A percentile compares a stretch with the other conserved stretches of the same genome.
phyloP scores from a whole-genome alignment of 2,113 vertebrate species.

The Piaya cayana region DNA sequence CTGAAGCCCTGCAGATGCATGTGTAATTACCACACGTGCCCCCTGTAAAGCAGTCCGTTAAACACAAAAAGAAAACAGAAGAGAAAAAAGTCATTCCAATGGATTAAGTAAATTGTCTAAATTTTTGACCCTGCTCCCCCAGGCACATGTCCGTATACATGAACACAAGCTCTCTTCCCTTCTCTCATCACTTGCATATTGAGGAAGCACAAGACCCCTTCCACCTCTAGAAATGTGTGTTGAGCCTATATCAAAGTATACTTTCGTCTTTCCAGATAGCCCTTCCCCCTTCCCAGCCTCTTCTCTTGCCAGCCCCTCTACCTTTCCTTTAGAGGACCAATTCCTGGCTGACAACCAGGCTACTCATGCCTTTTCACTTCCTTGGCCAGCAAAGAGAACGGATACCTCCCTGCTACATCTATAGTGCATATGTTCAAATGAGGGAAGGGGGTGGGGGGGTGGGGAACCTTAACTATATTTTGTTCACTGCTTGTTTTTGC shows the following conservation, averaged over 20 bases:
- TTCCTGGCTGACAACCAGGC: slow-evolving; percentile 75
- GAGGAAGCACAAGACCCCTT: slow-evolving; percentile 46
- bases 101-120: slow-evolving; percentile 81
- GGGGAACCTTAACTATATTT: background rate
- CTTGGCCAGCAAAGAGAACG: slow-evolving; percentile 57
- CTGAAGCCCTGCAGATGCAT: slow-evolving; percentile 72
- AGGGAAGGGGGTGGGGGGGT: background rate
- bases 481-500: background rate
- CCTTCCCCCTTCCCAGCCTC: background rate
- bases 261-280: background rate
- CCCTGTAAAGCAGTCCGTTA: slow-evolving; percentile 77
- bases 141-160: slow-evolving; percentile 47
- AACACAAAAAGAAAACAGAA: slow-evolving; percentile 78
- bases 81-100: slow-evolving; percentile 69
- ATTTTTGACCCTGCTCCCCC: slow-evolving; percentile 74
- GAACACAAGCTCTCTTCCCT: slow-evolving; percentile 61
- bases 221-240: background rate
- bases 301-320: background rate
- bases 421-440: background rate
- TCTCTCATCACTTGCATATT: slow-evolving; percentile 47
- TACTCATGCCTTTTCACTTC: slow-evolving; percentile 71
- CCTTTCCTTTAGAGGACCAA: slow-evolving; percentile 52
- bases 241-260: background rate
- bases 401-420: slow-evolving; percentile 21
- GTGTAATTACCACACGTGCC: slow-evolving; percentile 82